Percentiles rank a stretch among this genome's conserved stretches.
Evolutionary conservation across 30 jellyfish, hydroid and myxozoan species (phyloP).

Genomic region (Turritopsis rubra): DNA sequence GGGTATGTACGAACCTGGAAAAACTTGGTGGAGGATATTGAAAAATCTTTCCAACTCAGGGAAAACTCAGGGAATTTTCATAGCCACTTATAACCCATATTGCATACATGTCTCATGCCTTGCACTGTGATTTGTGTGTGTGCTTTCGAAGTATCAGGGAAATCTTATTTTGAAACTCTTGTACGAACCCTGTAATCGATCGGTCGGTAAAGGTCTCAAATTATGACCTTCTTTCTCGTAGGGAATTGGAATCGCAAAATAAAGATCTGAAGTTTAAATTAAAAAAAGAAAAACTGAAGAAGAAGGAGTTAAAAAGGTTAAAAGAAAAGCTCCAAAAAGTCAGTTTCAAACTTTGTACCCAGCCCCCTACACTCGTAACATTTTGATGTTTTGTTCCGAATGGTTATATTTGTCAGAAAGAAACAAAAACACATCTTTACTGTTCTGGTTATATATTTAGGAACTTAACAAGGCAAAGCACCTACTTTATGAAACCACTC

Average conservation of each 20-base stretch:
- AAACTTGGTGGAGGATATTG: too few species aligned
- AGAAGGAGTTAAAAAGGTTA: neutral
- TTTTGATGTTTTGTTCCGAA: neutral
- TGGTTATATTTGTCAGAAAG: neutral
- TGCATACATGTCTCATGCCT: neutral
- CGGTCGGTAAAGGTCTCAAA: too few species aligned
- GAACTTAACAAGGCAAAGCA: slow-evolving; percentile 15
- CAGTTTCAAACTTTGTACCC: neutral
- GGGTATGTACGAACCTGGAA: too few species aligned
- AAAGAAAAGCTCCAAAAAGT: slow-evolving; percentile 18
- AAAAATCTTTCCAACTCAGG: too few species aligned
- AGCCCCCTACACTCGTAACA: neutral
- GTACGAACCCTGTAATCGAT: too few species aligned
- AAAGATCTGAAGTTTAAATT: slow-evolving; percentile 10
- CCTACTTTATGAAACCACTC: slow-evolving; percentile 15
- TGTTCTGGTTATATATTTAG: neutral
- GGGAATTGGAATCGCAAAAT: slow-evolving; percentile 12
- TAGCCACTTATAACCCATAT: neutral
- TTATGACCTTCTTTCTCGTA: neutral
- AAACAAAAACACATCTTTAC: neutral
- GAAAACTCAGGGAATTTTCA: too few species aligned
- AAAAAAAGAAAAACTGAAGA: slow-evolving; percentile 7
- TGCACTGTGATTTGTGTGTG: neutral
- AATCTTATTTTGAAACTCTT: neutral
- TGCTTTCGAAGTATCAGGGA: too few species aligned